A percentile compares a stretch with the other conserved stretches of the same genome.
These are phyloP conservation scores for silkworm (Bombyx mori) DNA, from an alignment of 1,140 invertebrate species.

Conservation along the genomic window ASM3026992v2 NC_085119.1:17610001-17610500, in stretches of 20 bases:
- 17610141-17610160: constrained; percentile 97
- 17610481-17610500: constrained; percentile 39
- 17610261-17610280: constrained; percentile 88
- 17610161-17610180: constrained; percentile 99
- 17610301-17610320: constrained; percentile 12
- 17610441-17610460: constrained; percentile 54
- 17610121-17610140: constrained; percentile 95
- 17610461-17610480: constrained; percentile 26
- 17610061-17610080: constrained; percentile 51
- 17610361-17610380: background rate
- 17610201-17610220: constrained; percentile 98
- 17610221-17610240: constrained; percentile 95
- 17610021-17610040: constrained; percentile 70
- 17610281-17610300: constrained; percentile 3
- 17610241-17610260: constrained; percentile 96
- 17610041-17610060: constrained; percentile 44
- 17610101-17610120: constrained; percentile 93
- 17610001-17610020: constrained; percentile 80
- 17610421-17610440: constrained; percentile 12
- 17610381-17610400: constrained; percentile 6
- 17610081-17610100: constrained; percentile 86
- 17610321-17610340: constrained; percentile 9
- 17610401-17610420: too few species aligned
- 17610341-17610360: background rate
- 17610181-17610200: constrained; percentile 98